phyloP scores from a whole-genome alignment of 2,113 vertebrate species.

The Pampusana beccarii region DNA sequence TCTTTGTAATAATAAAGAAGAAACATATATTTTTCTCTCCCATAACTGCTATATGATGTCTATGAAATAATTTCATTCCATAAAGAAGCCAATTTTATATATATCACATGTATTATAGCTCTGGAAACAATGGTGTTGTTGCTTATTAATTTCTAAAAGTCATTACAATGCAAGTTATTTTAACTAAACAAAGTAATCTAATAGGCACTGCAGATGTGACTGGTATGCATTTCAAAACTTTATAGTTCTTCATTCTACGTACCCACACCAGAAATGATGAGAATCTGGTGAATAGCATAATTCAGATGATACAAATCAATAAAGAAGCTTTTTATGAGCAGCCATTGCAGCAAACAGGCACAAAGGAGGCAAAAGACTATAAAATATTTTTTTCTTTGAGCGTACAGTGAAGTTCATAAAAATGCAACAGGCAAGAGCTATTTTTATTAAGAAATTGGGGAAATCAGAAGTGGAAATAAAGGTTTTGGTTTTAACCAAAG shows the following conservation, averaged over 20 bases:
- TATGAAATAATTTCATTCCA: neutral
- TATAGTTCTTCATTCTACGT: neutral
- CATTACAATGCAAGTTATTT: conserved; percentile 14
- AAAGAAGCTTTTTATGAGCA: conserved; percentile 9
- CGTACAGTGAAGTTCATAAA: neutral
- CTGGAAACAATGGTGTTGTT: neutral
- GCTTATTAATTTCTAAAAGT: neutral
- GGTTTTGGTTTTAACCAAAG: neutral
- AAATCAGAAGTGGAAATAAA: neutral
- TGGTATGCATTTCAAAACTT: neutral
- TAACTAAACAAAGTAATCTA: conserved; percentile 16
- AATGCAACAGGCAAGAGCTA: neutral
- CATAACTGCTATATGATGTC: neutral
- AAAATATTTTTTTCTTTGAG: neutral
- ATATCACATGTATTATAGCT: neutral
- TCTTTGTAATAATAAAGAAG: neutral
- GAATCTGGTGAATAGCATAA: neutral
- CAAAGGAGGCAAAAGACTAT: neutral
- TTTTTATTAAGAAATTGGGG: neutral
- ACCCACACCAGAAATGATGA: neutral
- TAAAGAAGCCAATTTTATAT: neutral
- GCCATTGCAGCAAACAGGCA: neutral
- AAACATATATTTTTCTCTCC: neutral
- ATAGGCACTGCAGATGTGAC: neutral
- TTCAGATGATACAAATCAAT: neutral